Conservation (phyloP, 2,113 vertebrate genomes). For the Panurus biarmicus region DNA sequence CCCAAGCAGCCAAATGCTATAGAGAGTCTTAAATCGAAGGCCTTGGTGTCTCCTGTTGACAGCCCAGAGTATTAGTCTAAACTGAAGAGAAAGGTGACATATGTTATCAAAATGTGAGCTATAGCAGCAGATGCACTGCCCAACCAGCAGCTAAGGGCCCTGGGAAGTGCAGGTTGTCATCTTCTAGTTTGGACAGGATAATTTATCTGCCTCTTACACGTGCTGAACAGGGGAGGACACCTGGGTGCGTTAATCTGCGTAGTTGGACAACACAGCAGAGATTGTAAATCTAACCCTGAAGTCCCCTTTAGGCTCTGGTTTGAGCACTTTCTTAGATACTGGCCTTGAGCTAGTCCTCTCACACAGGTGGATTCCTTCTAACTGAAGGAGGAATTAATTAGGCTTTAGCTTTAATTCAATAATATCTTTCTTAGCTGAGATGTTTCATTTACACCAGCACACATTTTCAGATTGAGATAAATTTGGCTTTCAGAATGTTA, state of each 20-base stretch:
- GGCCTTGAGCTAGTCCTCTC: not conserved
- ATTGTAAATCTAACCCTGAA: not conserved
- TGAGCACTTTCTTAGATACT: not conserved
- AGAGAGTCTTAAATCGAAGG: not conserved
- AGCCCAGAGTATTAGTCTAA: not conserved
- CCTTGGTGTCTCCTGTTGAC: not conserved
- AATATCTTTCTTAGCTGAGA: not conserved
- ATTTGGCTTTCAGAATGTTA: not conserved
- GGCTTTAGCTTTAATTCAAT: not conserved
- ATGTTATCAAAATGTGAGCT: not conserved
- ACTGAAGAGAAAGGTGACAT: not conserved
- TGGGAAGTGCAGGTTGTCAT: not conserved
- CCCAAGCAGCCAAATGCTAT: not conserved
- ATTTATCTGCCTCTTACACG: not conserved
- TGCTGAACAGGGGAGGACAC: not conserved
- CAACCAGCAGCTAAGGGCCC: not conserved
- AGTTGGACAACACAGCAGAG: not conserved
- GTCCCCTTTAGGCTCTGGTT: not conserved
- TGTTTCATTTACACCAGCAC: not conserved
- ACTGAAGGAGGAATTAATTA: not conserved
- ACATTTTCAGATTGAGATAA: not conserved
- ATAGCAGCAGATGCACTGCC: not conserved
- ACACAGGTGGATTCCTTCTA: not conserved
- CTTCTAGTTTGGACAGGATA: not conserved
- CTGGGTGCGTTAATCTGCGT: accelerated